These are phyloP conservation scores for Thamnophis elegans DNA, from an alignment of 2,797 vertebrate genomes.

Conservation along the genomic window DNA sequence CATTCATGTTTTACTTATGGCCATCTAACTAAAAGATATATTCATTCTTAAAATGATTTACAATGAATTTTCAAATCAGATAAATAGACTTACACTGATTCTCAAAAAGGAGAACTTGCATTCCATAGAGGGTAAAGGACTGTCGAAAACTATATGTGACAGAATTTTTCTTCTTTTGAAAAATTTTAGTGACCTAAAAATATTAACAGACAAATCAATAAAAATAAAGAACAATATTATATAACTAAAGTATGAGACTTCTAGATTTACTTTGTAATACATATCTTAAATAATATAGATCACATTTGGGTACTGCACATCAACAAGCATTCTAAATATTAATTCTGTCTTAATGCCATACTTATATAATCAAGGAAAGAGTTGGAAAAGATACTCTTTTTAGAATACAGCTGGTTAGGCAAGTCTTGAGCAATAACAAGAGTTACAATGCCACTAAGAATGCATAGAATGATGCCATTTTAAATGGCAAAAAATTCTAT, in stretches of 20 bases:
- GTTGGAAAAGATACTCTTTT: not conserved
- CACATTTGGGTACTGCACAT: not conserved
- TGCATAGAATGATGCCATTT: not conserved
- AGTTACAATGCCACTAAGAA: not conserved
- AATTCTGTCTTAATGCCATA: not conserved
- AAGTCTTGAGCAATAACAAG: not conserved
- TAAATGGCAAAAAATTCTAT: not conserved
- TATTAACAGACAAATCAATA: slow-evolving; percentile 8
- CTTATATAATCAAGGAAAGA: not conserved
- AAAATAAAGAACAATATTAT: slow-evolving; percentile 9
- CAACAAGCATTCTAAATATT: not conserved
- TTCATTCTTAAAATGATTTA: not conserved
- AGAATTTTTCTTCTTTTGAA: slow-evolving; percentile 98
- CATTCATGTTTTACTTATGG: not conserved
- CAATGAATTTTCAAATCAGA: not conserved
- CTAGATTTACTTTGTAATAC: not conserved
- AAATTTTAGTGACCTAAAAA: slow-evolving; percentile 94
- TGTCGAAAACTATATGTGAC: slow-evolving; percentile 98
- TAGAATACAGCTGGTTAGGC: not conserved
- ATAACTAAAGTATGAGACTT: fast-evolving
- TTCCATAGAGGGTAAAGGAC: slow-evolving; percentile 94
- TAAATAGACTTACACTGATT: slow-evolving; percentile 87
- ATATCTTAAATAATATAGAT: not conserved
- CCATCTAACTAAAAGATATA: not conserved
- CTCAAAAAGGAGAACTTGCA: slow-evolving; percentile 95